Evolutionary conservation across 2,888 invertebrate species (phyloP), one percentile per base, ranked within the genome.

Genomic region (Amphipyra tragopoginis): DNA sequence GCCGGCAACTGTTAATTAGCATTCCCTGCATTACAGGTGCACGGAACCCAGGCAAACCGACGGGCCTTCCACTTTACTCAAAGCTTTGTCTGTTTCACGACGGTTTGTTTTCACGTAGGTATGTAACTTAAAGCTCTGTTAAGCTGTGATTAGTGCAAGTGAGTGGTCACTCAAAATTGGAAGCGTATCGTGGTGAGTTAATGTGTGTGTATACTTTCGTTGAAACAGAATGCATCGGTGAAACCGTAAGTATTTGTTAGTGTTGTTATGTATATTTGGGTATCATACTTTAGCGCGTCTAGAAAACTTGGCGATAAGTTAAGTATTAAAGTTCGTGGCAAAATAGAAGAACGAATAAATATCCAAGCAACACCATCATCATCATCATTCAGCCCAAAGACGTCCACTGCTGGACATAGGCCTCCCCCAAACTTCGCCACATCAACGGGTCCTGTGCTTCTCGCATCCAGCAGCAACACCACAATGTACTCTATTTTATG

Each of bases 1-100:
- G 59, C 65, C 64, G 76, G 72, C 53, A 58, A 67, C 66, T 70
- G 72, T 77, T 81, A 85, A 86, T 86, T 82, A 85, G 83, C 78
- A 81, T 83, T 79, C 83, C 70, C 71, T 65, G 56, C 55, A 63
- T 71, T 67, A 67, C 75, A 66, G 54, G 36, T 57, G 72, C 59
- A 75, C 66, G 69, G 72, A 72, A 72, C 75, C 62, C 29, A 21
- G 29, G 29, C 29, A 62, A 67, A 69, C 65, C 70, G 72, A 72
- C 63, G 34, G 21, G 48, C 61, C 67, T 66, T 65, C 64, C 68
- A 64, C 59, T 70, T 71, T 64, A 59, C 74, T 75, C 74, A 75
- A 65, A 72, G 72, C 75, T 77, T 75, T 78, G 80, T 79, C 79
- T 60, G 70, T 72, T 53, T 49, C 55, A 65, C 73, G 49, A 61